Percentiles rank a stretch among this genome's conserved stretches.
These are phyloP conservation scores for Malaclemys terrapin DNA, from an alignment of 2,113 vertebrate genomes.

Conservation along the genomic window DNA sequence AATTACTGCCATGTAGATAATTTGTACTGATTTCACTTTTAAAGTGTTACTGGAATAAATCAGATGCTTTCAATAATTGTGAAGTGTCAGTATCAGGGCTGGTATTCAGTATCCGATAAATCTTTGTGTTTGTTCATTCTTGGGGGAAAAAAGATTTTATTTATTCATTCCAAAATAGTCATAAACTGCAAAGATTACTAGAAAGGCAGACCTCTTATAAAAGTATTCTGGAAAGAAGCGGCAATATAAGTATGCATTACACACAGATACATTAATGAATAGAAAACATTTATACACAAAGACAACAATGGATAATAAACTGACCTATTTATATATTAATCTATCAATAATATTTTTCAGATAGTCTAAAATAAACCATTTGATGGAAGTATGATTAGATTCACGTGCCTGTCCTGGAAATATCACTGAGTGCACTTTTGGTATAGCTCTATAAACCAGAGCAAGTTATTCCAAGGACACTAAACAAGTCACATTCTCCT, in stretches of 20 bases:
- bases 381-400: conserved; percentile 43
- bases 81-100: neutral
- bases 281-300: neutral
- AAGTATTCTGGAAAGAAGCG: conserved; percentile 38
- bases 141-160: conserved; percentile 17
- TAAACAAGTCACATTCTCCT: conserved; percentile 71
- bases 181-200: neutral
- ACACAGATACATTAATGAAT: neutral
- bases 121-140: conserved; percentile 1
- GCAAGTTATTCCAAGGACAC: conserved; percentile 69
- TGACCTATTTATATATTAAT: conserved; percentile 26
- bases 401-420: conserved; percentile 51
- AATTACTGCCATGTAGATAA: neutral
- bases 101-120: conserved; percentile 8
- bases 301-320: conserved; percentile 38
- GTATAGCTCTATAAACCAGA: conserved; percentile 58
- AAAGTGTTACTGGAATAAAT: neutral
- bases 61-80: conserved; percentile 30
- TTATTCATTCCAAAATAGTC: neutral
- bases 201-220: neutral
- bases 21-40: conserved; percentile 19
- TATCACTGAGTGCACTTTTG: conserved; percentile 35
- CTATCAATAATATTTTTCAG: conserved; percentile 50
- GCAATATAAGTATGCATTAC: neutral
- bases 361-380: conserved; percentile 31